Evolutionary conservation across 2,797 vertebrate genomes (phyloP).

Genomic region (Sardinella longiceps): DNA sequence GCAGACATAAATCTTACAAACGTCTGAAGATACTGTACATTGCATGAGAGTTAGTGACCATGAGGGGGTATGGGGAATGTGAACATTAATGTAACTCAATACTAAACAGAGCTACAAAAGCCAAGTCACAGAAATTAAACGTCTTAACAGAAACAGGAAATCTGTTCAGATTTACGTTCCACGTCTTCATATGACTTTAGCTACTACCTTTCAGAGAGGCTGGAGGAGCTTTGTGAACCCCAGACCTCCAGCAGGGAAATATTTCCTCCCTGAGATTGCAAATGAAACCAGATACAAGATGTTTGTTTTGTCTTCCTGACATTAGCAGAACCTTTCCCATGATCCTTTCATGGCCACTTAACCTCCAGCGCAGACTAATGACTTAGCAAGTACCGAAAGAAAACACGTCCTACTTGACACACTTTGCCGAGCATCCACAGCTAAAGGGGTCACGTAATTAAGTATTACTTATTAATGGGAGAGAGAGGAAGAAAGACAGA

Average conservation of each 20-base stretch:
- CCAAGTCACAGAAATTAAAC: not conserved
- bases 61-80: not conserved
- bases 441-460: not conserved
- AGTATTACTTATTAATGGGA: not conserved
- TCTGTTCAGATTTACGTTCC: not conserved
- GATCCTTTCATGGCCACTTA: conserved; percentile 51
- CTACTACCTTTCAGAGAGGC: not conserved
- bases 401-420: conserved; percentile 10
- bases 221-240: not conserved
- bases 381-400: conserved; percentile 39
- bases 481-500: not conserved
- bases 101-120: not conserved
- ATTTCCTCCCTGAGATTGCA: conserved; percentile 44
- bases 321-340: conserved; percentile 61
- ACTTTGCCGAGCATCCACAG: not conserved
- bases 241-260: conserved; percentile 44
- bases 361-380: conserved; percentile 43
- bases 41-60: not conserved
- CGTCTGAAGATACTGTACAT: not conserved
- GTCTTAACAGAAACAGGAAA: conserved; percentile 5
- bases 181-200: not conserved
- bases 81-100: not conserved
- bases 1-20: conserved; percentile 32
- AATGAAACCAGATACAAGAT: conserved; percentile 54
- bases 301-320: conserved; percentile 61